A percentile compares a stretch with the other conserved stretches of the same genome.
These are phyloP conservation scores for Agrotis clavis DNA, from an alignment of 2,888 invertebrate species.

Conservation along the genomic window DNA sequence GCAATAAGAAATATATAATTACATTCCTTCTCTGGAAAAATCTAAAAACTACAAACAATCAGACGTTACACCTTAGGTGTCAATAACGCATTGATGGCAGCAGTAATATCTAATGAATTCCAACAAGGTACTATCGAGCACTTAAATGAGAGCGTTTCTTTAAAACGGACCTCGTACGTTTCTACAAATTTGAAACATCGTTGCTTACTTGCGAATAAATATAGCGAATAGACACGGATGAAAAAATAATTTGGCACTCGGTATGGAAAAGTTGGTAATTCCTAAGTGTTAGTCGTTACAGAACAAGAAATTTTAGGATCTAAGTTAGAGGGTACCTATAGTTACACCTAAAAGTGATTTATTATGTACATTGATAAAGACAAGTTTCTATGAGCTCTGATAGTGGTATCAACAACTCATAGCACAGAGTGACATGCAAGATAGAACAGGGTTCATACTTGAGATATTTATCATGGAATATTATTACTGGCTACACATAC, in stretches of 20 bases:
- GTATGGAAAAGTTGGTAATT: conserved; percentile 45
- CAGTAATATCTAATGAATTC: background rate
- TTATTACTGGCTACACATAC: conserved; percentile 51
- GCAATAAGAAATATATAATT: too few relatives aligned
- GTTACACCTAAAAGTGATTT: conserved; percentile 49
- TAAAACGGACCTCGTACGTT: conserved; percentile 34
- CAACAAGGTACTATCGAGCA: background rate
- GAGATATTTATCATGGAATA: conserved; percentile 38
- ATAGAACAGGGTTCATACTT: conserved; percentile 33
- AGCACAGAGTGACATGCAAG: conserved; percentile 33
- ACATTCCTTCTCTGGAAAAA: too few relatives aligned
- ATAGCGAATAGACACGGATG: conserved; percentile 20
- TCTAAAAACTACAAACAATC: too few relatives aligned
- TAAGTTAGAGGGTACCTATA: conserved; percentile 60
- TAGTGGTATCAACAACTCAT: conserved; percentile 4
- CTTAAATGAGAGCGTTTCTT: conserved; percentile 26
- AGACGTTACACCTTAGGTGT: too few relatives aligned
- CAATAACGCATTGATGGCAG: background rate
- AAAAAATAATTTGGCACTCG: conserved; percentile 67
- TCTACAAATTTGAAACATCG: conserved; percentile 50
- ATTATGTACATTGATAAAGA: conserved; percentile 44
- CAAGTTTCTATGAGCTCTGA: conserved; percentile 30
- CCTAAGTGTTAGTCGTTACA: conserved; percentile 48
- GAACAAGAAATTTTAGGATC: conserved; percentile 60
- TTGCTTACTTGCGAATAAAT: conserved; percentile 56